phyloP scores from a whole-genome alignment of 2,113 vertebrate species.

The Danio rerio region GRCz12tu NC_133200.1:16247001-16247500 shows the following conservation, averaged over 20 bases:
- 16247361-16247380: too few relatives aligned
- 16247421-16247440: too few relatives aligned
- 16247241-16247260: neutral
- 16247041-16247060: neutral
- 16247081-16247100: constrained; percentile 3
- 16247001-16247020: constrained; percentile 3
- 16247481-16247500: too few relatives aligned
- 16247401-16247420: too few relatives aligned
- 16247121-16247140: constrained; percentile 14
- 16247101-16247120: constrained; percentile 21
- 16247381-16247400: too few relatives aligned
- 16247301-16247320: too few relatives aligned
- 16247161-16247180: constrained; percentile 27
- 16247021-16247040: constrained; percentile 16
- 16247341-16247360: too few relatives aligned
- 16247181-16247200: neutral
- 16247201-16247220: neutral
- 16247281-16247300: too few relatives aligned
- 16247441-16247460: too few relatives aligned
- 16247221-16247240: constrained; percentile 1
- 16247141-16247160: neutral
- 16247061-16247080: constrained; percentile 16
- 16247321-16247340: too few relatives aligned
- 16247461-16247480: too few relatives aligned
- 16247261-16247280: neutral